phyloP scores from a whole-genome alignment of 2,113 vertebrate genomes.

The Axis porcinus region DNA sequence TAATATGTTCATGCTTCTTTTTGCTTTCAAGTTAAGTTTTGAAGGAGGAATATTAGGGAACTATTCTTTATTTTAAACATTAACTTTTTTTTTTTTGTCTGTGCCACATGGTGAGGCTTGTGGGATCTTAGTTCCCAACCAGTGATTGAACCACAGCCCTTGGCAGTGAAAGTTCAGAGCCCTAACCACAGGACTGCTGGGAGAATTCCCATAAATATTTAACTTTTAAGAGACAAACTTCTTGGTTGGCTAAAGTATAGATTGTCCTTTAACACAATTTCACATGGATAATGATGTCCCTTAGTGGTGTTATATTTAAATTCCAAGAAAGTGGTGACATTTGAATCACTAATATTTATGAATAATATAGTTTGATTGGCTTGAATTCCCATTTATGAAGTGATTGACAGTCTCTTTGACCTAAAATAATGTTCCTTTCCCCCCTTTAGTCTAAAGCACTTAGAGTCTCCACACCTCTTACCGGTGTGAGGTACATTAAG shows the following conservation, averaged over 20 bases:
- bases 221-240: background rate
- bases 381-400: background rate
- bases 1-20: background rate
- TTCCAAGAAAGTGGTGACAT: background rate
- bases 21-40: background rate
- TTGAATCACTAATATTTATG: background rate
- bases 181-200: background rate
- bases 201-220: background rate
- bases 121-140: background rate
- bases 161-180: background rate
- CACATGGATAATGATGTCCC: background rate
- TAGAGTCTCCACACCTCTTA: slow-evolving; percentile 88
- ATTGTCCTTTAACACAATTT: background rate
- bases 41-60: background rate
- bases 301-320: background rate
- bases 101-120: background rate
- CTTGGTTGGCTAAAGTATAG: background rate
- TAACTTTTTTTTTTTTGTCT: background rate
- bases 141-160: background rate
- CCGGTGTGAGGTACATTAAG: slow-evolving; percentile 85
- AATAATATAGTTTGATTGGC: background rate
- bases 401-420: background rate
- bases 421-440: background rate
- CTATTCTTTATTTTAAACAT: background rate
- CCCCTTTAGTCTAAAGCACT: slow-evolving; percentile 82